Evolutionary conservation across 2,113 vertebrate genomes (phyloP).

Genomic region (Tyto alba): DNA sequence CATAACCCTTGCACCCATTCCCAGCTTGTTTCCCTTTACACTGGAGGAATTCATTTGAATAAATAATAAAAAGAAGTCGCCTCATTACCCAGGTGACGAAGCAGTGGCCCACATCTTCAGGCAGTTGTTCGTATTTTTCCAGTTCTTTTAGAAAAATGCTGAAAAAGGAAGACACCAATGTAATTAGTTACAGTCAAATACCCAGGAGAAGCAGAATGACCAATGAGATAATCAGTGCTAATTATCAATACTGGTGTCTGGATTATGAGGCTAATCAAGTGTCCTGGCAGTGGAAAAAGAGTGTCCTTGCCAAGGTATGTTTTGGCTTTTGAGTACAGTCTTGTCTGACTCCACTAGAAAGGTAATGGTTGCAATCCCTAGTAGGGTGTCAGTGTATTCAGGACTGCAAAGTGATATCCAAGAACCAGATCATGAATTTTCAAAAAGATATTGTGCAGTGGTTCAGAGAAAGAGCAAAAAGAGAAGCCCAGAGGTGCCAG

Average conservation of each 20-base stretch:
- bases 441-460: background rate
- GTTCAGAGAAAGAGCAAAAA: background rate
- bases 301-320: background rate
- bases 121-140: constrained; percentile 97
- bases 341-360: background rate
- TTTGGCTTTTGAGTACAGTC: background rate
- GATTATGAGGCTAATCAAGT: background rate
- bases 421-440: background rate
- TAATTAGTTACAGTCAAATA: constrained; percentile 16
- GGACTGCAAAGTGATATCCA: background rate
- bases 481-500: background rate
- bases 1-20: background rate
- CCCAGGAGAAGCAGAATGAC: background rate
- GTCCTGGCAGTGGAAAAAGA: background rate
- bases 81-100: constrained; percentile 96
- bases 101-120: constrained; percentile 97
- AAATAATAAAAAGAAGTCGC: constrained; percentile 14
- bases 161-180: constrained; percentile 45
- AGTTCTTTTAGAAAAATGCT: constrained; percentile 98
- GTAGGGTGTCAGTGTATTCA: background rate
- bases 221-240: background rate
- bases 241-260: constrained; percentile 1
- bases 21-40: background rate
- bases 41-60: background rate
- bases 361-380: background rate